Conservation (phyloP, 2,888 invertebrate species). For the Endomychus coccineus region DNA sequence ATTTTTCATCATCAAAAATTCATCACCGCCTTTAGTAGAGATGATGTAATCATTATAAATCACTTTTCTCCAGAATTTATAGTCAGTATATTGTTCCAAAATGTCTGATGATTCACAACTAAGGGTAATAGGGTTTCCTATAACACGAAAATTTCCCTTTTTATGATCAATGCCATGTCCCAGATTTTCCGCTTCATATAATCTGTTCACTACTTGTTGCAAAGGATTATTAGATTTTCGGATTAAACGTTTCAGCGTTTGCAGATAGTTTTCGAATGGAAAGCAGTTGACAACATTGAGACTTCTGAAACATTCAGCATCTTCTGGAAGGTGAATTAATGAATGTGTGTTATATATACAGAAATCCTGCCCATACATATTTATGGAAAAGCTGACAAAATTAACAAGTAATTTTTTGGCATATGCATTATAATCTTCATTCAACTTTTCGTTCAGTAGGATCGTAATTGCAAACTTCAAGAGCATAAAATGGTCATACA, state of each 20-base stretch:
- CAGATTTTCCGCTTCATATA: slow-evolving; percentile 1
- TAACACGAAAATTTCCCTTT: no score
- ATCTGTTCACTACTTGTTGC: slow-evolving; percentile 2
- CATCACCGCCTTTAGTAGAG: slow-evolving; percentile 1
- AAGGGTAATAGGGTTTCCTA: no score
- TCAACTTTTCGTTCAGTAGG: slow-evolving; percentile 1
- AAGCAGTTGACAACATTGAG: slow-evolving; percentile 2
- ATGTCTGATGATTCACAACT: no score
- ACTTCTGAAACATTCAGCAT: background rate
- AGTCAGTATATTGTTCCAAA: background rate
- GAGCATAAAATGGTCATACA: slow-evolving; percentile 3
- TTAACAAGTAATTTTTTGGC: no score
- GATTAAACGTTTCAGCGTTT: slow-evolving; percentile 2
- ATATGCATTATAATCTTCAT: no score
- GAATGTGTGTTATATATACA: slow-evolving; percentile 1
- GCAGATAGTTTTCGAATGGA: slow-evolving; percentile 3
- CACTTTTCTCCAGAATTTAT: slow-evolving; percentile 1
- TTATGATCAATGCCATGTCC: no score
- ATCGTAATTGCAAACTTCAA: slow-evolving; percentile 1
- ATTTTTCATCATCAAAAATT: slow-evolving; percentile 3
- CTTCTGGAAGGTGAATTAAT: slow-evolving; percentile 1
- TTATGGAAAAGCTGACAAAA: background rate
- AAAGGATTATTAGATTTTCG: slow-evolving; percentile 2
- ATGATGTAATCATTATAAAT: slow-evolving; percentile 1
- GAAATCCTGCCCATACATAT: background rate